Base-by-base conservation (phyloP, 2,113 vertebrate species). In the Boleophthalmus pectinirostris region DNA sequence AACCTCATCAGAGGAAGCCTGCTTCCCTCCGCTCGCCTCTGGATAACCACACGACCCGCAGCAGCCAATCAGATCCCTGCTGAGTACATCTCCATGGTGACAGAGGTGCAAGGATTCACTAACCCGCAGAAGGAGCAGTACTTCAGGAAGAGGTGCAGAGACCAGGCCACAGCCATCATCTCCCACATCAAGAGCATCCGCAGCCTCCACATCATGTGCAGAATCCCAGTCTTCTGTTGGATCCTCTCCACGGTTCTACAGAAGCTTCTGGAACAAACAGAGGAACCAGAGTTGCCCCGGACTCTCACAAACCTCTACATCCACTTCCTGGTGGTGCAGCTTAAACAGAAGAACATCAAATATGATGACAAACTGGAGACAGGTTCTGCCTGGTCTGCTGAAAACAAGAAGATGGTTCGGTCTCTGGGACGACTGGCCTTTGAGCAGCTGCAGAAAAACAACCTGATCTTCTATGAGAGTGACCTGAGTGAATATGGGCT, bases 161-260 rank as follows among this genome's bases (percentile, higher is more conserved):
- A 74, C 15, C 29, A 29, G 29, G 23, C 3, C 13, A 57, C 8
- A 18, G 4, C 2, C 4, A 54, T 80, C 69, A 65, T 80, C 56
- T 72, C 69, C 73, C 69, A 77, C 69, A 61, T 77, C 54, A 61
- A 61, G 69, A 54, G 11, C 9, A 61, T 69, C 14, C 69, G 29
- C 49, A 78, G 76, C 57, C 76, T 78, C 45, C 29, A 78, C 70
- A 78, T 73, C 56, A 78, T 78, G 76, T 73, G 76, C 65, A 64
- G 72, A 65, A 78, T 72, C 29, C 75, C 77, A 16, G 49, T 79
- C 77, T 79, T 79, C 77, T 79, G 77, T 60, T 79, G 77, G 77
- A 69, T 79, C 77, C 74, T 64, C 15, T 29, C 29, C 29, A 29
- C 29, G 2, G 29, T 29, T 29, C 29, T 29, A 29, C 29, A 29